Base-by-base conservation (phyloP, 2,797 vertebrate genomes). In the Micrastur ruficollis region DNA sequence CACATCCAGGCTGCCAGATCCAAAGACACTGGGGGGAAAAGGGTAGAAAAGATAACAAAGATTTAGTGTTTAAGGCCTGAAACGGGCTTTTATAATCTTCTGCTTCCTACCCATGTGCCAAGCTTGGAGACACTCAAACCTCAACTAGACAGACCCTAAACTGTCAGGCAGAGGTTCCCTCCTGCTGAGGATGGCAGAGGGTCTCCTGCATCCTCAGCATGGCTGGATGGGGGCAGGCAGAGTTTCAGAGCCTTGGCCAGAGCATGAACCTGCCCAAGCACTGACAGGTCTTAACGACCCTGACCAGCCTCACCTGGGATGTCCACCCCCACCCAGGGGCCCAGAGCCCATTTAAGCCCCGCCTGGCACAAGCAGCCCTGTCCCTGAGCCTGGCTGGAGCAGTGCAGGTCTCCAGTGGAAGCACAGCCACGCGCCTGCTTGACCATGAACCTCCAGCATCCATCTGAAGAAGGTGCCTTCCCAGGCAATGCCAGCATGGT, bases 1-100 rank as follows among this genome's bases (percentile, higher is more conserved):
- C 18, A 97, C 93, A 71, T 98, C 98, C 96, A 99, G 96, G 82
- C 98, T 98, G 96, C 98, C 98, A 13, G 98, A 96, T 32, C 75
- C 98, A 90, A 99, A 19, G 13, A 97, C 86, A 4, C 98, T 97
- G 26, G 29, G 18, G 19, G 44, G 6, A 11, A 94, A 42, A 70
- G 31, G 58, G 47, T 27, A 63, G 61, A 50, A 78, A 84, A 73
- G 38, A 22, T 50, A 59, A 56, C 12, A 61, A 44, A 49, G 67
- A 44, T 29, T 44, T 22, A 50, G 36, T 16, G 16, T 47, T 32
- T 67, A 38, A 87, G 38, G 15, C 12, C 40, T 63, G 38, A 72
- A 93, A 80, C 5, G 7, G 14, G 20, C 14, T 63, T 78, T 73
- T 81, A 46, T 34, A 62, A 58, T 34, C 46, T 83, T 70, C 36